phyloP scores from a whole-genome alignment of 2,797 vertebrate genomes.

The Galagoides demidoff region DNA sequence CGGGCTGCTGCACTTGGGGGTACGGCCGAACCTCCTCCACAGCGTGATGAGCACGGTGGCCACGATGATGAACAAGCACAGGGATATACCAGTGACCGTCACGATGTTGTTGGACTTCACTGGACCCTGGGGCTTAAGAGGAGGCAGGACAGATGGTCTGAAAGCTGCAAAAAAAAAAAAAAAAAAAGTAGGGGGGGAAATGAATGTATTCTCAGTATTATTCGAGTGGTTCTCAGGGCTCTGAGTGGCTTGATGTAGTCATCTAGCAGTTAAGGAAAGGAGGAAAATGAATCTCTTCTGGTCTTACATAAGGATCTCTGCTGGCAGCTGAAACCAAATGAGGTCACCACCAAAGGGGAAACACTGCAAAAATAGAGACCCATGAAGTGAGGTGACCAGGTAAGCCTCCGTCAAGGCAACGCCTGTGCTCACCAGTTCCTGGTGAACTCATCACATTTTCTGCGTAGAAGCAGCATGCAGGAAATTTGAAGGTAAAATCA shows the following conservation, averaged over 20 bases:
- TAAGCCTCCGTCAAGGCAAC: neutral
- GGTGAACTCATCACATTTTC: neutral
- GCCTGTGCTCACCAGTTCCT: neutral
- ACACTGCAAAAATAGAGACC: neutral
- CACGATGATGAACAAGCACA: constrained; percentile 95
- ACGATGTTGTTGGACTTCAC: constrained; percentile 92
- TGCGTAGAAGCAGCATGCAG: neutral
- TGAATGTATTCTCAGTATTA: neutral
- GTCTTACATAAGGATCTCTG: neutral
- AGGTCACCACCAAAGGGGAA: neutral
- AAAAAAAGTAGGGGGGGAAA: neutral
- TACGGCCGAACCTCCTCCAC: constrained; percentile 93
- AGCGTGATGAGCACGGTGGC: constrained; percentile 94
- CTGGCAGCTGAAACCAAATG: neutral
- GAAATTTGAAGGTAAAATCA: neutral
- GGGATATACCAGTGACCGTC: constrained; percentile 93
- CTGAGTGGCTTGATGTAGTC: neutral
- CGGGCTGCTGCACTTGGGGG: constrained; percentile 91
- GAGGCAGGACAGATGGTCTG: constrained; percentile 77
- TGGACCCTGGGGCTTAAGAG: constrained; percentile 79
- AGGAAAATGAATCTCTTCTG: neutral
- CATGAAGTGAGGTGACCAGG: neutral
- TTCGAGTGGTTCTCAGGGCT: neutral
- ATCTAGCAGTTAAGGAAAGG: neutral
- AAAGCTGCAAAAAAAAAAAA: constrained; percentile 78